phyloP scores from a whole-genome alignment of 2,797 vertebrate species.

The Spinibarbus caldwelli region DNA sequence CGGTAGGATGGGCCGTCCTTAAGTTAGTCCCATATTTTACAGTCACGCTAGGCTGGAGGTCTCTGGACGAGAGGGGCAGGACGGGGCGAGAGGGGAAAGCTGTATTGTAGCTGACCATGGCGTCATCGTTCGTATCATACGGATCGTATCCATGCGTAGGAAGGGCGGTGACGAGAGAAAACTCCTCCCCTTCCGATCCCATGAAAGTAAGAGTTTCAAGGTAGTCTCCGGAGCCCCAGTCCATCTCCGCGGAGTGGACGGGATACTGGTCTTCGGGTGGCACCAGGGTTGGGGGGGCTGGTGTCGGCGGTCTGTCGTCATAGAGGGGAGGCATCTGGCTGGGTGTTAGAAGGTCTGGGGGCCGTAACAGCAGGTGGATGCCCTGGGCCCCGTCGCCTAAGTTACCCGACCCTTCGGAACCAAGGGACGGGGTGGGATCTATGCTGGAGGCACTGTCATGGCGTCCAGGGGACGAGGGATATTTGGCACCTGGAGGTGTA shows the following conservation, averaged over 20 bases:
- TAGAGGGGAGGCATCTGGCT: conserved; percentile 75
- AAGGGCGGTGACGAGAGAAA: conserved; percentile 73
- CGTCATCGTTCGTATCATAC: conserved; percentile 69
- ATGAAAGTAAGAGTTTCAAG: conserved; percentile 83
- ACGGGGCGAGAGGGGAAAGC: conserved; percentile 83
- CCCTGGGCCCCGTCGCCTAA: conserved; percentile 76
- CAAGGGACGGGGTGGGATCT: conserved; percentile 55
- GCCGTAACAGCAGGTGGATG: conserved; percentile 79
- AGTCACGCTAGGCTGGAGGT: conserved; percentile 34
- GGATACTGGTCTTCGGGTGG: conserved; percentile 70
- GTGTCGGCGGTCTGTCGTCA: conserved; percentile 73
- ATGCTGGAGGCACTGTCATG: conserved; percentile 54
- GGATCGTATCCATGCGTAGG: conserved; percentile 74
- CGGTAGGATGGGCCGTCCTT: conserved; percentile 59
- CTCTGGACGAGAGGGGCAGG: conserved; percentile 79
- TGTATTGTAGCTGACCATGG: conserved; percentile 79
- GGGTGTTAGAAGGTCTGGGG: conserved; percentile 77
- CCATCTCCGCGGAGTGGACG: conserved; percentile 75
- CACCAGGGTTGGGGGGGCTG: conserved; percentile 74
- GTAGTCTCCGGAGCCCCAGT: conserved; percentile 86
- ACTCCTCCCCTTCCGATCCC: conserved; percentile 76
- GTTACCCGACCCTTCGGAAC: conserved; percentile 52
- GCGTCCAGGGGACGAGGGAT: conserved; percentile 57
- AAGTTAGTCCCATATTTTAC: conserved; percentile 39
- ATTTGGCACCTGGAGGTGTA: conserved; percentile 37